These are phyloP conservation scores for Centropus bengalensis DNA, from an alignment of 2,113 vertebrate genomes.

Conservation along the genomic window DNA sequence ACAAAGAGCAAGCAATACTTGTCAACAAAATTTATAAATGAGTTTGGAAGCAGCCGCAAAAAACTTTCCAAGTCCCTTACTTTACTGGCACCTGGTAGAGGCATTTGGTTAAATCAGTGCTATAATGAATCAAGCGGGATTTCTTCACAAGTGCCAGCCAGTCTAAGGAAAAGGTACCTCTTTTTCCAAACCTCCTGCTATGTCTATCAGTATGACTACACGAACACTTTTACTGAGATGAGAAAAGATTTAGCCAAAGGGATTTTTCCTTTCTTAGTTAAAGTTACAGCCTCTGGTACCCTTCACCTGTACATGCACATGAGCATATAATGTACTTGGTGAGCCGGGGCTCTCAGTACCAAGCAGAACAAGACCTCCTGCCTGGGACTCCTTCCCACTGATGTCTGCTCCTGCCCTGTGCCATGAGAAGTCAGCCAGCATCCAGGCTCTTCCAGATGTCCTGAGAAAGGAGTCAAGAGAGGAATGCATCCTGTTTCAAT, in stretches of 20 bases:
- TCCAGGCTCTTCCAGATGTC: not conserved
- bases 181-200: not conserved
- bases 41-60: not conserved
- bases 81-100: not conserved
- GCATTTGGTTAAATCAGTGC: not conserved
- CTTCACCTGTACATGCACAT: rapidly evolving
- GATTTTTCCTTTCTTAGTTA: not conserved
- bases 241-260: not conserved
- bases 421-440: not conserved
- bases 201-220: not conserved
- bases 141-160: not conserved
- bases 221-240: not conserved
- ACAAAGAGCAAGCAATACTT: not conserved
- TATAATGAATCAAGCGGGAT: not conserved
- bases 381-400: not conserved
- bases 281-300: not conserved
- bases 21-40: not conserved
- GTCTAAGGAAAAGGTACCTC: not conserved
- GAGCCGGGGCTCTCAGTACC: not conserved
- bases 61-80: not conserved
- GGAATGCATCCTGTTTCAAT: not conserved
- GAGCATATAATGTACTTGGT: rapidly evolving
- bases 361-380: not conserved
- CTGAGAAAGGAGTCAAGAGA: not conserved
- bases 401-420: not conserved